Conservation (phyloP, 2,797 vertebrate species). For the Enteromius viviparus region DNA sequence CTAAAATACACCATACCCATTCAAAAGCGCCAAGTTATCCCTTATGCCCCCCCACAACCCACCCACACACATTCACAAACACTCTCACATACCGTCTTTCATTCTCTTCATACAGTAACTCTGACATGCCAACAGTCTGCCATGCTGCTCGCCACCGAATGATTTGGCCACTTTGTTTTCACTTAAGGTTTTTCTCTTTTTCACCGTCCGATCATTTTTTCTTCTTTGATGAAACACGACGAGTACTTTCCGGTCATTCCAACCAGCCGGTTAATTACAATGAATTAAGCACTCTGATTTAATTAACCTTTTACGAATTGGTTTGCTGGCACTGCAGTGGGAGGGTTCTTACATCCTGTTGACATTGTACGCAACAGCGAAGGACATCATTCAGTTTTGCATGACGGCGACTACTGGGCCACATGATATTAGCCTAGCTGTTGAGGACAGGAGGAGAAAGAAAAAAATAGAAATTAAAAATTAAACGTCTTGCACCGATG, state of each 20-base stretch:
- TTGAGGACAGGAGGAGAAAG: not conserved
- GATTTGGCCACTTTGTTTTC: constrained; percentile 13
- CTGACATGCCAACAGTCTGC: constrained; percentile 32
- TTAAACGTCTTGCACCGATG: not conserved
- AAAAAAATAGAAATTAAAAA: not conserved
- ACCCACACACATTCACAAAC: constrained; percentile 4
- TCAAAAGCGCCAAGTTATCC: constrained; percentile 22
- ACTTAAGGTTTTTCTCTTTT: constrained; percentile 30
- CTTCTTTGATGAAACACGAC: constrained; percentile 47
- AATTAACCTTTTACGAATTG: constrained; percentile 69
- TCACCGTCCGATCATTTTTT: constrained; percentile 37
- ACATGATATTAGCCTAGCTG: constrained; percentile 8
- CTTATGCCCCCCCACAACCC: not conserved
- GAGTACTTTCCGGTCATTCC: constrained; percentile 42
- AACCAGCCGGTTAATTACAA: constrained; percentile 62
- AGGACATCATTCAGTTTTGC: constrained; percentile 51
- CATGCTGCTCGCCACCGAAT: constrained; percentile 13
- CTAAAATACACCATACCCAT: constrained; percentile 39
- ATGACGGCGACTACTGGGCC: not conserved
- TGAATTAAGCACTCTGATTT: constrained; percentile 63
- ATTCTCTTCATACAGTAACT: constrained; percentile 26
- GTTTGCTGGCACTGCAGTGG: constrained; percentile 65
- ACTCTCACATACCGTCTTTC: constrained; percentile 9
- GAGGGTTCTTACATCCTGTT: constrained; percentile 65
- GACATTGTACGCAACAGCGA: constrained; percentile 43